Conservation (phyloP, 2,888 invertebrate species). For the Acrobasis consociella region DNA sequence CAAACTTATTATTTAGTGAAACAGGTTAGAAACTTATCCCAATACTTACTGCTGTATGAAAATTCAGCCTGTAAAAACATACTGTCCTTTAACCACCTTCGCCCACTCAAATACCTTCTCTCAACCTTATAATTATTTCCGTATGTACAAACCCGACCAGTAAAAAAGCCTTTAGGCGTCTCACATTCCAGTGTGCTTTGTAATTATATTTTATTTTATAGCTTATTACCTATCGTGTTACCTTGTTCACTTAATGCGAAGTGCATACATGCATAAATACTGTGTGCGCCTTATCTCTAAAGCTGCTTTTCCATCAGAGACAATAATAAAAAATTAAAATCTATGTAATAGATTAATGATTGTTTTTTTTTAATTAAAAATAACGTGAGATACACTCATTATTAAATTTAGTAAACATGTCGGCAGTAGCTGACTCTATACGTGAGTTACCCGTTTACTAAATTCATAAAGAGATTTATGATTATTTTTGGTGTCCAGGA, state of each 20-base stretch:
- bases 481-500: not conserved
- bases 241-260: conserved; percentile 15
- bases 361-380: no score
- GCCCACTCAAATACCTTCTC: not conserved
- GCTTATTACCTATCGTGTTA: conserved; percentile 19
- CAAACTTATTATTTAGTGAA: no score
- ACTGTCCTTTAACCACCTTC: not conserved
- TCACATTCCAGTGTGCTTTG: conserved; percentile 5
- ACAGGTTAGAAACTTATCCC: no score
- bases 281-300: conserved; percentile 40
- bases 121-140: not conserved
- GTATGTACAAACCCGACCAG: not conserved
- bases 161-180: not conserved
- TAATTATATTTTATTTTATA: conserved; percentile 4
- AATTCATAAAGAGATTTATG: no score
- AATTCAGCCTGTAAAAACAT: not conserved
- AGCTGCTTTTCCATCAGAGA: not conserved
- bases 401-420: no score
- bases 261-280: conserved; percentile 24
- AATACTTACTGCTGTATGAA: not conserved
- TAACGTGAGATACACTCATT: no score
- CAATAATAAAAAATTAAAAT: not conserved
- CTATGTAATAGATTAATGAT: no score
- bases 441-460: no score
- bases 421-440: no score